A percentile compares a stretch with the other conserved stretches of the same genome.
phyloP scores from a whole-genome alignment of 2,888 invertebrate species.

The Ophion ellenae region DNA sequence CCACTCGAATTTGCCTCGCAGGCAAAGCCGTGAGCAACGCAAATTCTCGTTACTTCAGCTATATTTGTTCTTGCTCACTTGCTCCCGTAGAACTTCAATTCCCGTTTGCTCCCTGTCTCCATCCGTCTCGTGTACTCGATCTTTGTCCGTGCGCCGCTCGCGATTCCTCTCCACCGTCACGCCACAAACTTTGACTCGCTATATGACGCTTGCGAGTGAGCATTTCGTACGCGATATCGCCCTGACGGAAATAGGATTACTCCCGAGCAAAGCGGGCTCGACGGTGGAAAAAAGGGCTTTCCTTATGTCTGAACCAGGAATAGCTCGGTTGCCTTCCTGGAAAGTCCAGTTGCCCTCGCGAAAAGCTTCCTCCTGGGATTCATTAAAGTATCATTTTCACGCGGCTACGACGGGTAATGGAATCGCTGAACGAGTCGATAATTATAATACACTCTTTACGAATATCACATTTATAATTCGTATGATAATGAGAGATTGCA shows the following conservation, averaged over 20 bases:
- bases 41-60: conserved; percentile 73
- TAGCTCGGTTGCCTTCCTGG: conserved; percentile 57
- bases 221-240: conserved; percentile 52
- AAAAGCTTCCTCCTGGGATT: neutral
- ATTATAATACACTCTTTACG: too few relatives aligned
- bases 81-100: conserved; percentile 14
- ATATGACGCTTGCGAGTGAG: conserved; percentile 26
- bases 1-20: conserved; percentile 35
- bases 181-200: conserved; percentile 45
- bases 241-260: conserved; percentile 64
- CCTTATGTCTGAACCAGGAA: conserved; percentile 61
- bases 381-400: neutral
- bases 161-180: conserved; percentile 31
- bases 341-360: conserved; percentile 51
- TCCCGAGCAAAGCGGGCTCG: conserved; percentile 43
- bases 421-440: too few relatives aligned
- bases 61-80: conserved; percentile 73
- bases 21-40: conserved; percentile 39
- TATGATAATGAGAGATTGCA: too few relatives aligned
- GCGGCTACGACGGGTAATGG: too few relatives aligned
- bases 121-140: conserved; percentile 35
- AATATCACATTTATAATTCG: too few relatives aligned
- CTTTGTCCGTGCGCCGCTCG: conserved; percentile 39
- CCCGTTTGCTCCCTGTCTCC: neutral
- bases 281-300: conserved; percentile 58